Conservation (phyloP, 2,888 invertebrate species). For the Himalopsyche tibetana region DNA sequence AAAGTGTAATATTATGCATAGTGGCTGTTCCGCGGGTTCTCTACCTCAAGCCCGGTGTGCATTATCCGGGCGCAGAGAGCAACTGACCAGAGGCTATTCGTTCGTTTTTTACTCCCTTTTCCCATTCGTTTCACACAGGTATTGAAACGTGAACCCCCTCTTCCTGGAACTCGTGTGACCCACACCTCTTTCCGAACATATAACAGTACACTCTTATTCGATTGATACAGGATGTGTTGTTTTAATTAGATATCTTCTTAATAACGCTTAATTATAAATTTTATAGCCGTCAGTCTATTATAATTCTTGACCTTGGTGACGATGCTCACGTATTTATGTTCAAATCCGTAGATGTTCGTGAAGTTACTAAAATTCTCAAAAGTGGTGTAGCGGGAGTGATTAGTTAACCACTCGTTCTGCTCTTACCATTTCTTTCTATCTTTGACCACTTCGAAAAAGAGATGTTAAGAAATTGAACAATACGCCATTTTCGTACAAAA, state of each 20-base stretch:
- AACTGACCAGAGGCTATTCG: constrained; percentile 60
- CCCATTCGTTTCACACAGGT: constrained; percentile 63
- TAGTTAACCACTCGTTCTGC: too few relatives aligned
- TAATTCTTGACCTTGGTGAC: too few relatives aligned
- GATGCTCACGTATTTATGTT: too few relatives aligned
- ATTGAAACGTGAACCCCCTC: constrained; percentile 73
- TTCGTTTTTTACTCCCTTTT: constrained; percentile 60
- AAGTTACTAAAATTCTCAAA: too few relatives aligned
- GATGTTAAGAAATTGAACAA: too few relatives aligned
- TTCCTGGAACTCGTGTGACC: constrained; percentile 8
- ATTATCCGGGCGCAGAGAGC: constrained; percentile 57
- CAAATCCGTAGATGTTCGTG: too few relatives aligned
- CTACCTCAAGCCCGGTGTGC: constrained; percentile 49
- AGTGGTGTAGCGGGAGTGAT: too few relatives aligned
- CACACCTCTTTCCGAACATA: constrained; percentile 3
- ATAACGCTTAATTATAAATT: too few relatives aligned
- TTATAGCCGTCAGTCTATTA: too few relatives aligned
- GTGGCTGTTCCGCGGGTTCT: constrained; percentile 17
- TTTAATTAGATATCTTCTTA: not conserved
- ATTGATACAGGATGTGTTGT: constrained; percentile 51
- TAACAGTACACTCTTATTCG: constrained; percentile 13
- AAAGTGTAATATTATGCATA: constrained; percentile 42
- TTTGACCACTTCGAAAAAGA: too few relatives aligned
- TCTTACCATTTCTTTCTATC: too few relatives aligned
- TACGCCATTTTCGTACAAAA: too few relatives aligned